phyloP scores from a whole-genome alignment of 2,797 vertebrate genomes.

The Caiman crocodilus region DNA sequence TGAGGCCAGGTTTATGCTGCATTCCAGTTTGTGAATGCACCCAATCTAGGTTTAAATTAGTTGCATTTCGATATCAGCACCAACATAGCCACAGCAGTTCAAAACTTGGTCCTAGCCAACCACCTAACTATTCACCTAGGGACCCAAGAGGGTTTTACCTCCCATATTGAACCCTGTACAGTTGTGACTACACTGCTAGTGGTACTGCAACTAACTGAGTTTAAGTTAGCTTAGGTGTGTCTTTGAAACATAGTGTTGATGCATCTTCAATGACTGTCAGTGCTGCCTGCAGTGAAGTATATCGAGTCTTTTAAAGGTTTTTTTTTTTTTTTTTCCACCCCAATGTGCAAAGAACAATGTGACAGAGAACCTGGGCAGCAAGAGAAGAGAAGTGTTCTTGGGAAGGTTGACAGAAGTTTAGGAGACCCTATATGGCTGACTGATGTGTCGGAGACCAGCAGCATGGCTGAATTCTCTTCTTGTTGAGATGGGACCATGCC shows the following conservation, averaged over 20 bases:
- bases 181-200: background rate
- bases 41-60: background rate
- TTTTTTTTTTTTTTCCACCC: background rate
- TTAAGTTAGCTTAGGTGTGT: background rate
- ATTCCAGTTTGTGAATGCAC: background rate
- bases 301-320: background rate
- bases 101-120: background rate
- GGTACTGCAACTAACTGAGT: background rate
- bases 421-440: background rate
- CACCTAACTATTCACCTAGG: background rate
- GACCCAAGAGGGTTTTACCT: background rate
- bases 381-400: background rate
- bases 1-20: rapidly evolving
- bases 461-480: rapidly evolving
- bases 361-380: background rate
- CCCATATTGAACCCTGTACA: background rate
- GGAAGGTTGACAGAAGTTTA: background rate
- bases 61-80: rapidly evolving
- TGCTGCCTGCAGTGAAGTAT: background rate
- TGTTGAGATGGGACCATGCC: background rate
- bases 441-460: background rate
- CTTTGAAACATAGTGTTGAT: background rate
- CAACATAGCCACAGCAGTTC: background rate
- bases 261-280: background rate
- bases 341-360: background rate